These are phyloP conservation scores for Nannospalax galili DNA, from an alignment of 2,113 vertebrate genomes.

Conservation along the genomic window DNA sequence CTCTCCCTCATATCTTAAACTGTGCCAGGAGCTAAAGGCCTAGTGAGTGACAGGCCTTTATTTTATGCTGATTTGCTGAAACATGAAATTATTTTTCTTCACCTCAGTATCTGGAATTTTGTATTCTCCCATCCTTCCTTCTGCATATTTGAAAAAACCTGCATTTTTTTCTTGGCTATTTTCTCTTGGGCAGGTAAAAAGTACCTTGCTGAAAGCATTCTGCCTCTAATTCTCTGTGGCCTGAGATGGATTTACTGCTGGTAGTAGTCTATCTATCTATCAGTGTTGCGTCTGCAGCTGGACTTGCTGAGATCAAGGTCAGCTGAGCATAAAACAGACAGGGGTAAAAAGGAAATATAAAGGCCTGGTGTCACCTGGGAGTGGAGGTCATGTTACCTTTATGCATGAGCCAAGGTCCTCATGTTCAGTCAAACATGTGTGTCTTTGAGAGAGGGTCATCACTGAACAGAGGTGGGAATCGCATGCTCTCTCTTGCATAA, in stretches of 20 bases:
- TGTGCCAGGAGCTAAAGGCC: not conserved
- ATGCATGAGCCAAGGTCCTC: not conserved
- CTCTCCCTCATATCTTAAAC: no score
- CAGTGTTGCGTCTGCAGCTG: not conserved
- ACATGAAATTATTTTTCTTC: not conserved
- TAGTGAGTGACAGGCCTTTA: not conserved
- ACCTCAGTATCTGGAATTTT: not conserved
- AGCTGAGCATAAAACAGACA: not conserved
- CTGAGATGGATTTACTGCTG: not conserved
- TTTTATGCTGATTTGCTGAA: not conserved
- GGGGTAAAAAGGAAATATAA: not conserved
- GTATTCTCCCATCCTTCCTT: not conserved
- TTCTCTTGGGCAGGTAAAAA: not conserved
- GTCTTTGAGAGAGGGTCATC: not conserved
- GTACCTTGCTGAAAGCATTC: rapidly evolving
- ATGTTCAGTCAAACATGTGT: not conserved
- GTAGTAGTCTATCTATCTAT: rapidly evolving
- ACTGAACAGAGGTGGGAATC: no score
- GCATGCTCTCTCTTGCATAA: not conserved
- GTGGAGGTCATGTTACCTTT: not conserved
- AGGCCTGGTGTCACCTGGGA: not conserved
- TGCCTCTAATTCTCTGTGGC: not conserved
- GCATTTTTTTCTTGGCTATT: not conserved
- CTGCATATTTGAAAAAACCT: not conserved
- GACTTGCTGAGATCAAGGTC: not conserved